These are phyloP conservation scores for Collichthys lucidus DNA, from an alignment of 2,113 vertebrate genomes.

Conservation along the genomic window DNA sequence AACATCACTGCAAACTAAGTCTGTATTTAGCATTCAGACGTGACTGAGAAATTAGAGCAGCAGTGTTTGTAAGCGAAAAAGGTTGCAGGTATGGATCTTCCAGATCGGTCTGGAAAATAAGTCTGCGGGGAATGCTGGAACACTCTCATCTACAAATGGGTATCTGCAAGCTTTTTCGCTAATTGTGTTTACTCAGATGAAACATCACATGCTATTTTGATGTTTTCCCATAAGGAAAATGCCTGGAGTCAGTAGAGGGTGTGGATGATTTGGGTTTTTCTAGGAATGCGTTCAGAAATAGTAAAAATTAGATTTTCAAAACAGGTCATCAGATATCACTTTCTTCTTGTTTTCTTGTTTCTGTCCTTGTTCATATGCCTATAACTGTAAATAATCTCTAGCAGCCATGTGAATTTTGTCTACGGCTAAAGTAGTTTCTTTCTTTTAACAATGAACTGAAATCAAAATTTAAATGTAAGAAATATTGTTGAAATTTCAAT, in stretches of 20 bases:
- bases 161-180: conserved; percentile 8
- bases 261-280: background rate
- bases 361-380: background rate
- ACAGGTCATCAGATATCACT: background rate
- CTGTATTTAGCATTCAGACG: conserved; percentile 22
- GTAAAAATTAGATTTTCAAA: background rate
- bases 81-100: conserved; percentile 17
- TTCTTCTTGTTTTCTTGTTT: background rate
- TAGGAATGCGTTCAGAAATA: background rate
- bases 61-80: conserved; percentile 15
- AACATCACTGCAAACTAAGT: background rate
- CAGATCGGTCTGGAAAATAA: conserved; percentile 16
- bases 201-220: background rate
- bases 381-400: background rate
- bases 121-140: conserved; percentile 12
- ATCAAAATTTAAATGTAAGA: background rate
- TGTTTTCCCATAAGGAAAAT: background rate
- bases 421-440: background rate
- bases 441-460: background rate
- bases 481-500: background rate
- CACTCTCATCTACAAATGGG: conserved; percentile 11
- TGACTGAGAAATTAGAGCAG: conserved; percentile 18
- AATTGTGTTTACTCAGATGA: conserved; percentile 44
- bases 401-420: background rate
- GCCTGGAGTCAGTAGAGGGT: background rate